A percentile compares a stretch with the other conserved stretches of the same genome.
phyloP scores from a whole-genome alignment of 2,888 invertebrate genomes.

The Ganaspis brasiliensis region DNA sequence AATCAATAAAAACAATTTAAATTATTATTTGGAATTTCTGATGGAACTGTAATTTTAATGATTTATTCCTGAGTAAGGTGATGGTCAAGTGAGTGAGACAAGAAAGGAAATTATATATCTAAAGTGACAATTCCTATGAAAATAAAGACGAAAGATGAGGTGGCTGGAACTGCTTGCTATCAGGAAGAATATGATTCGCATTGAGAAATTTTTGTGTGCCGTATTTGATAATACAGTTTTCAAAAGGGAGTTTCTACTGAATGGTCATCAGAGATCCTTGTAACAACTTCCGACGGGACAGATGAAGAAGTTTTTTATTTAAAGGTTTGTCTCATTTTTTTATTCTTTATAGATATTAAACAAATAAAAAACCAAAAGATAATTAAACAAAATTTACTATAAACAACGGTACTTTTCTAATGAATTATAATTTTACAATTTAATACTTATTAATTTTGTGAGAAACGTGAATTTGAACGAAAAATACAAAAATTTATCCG shows the following conservation, averaged over 20 bases:
- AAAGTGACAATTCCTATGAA: constrained; percentile 11
- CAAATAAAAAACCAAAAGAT: no score
- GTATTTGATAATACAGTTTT: not conserved
- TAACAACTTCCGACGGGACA: constrained; percentile 11
- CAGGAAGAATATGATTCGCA: constrained; percentile 33
- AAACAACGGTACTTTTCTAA: no score
- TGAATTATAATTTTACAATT: no score
- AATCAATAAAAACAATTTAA: no score
- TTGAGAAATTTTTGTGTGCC: constrained; percentile 16
- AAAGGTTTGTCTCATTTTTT: constrained; percentile 15
- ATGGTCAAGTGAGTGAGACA: not conserved
- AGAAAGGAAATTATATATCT: not conserved
- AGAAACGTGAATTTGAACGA: no score
- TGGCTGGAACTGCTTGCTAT: constrained; percentile 35
- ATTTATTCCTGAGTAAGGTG: not conserved
- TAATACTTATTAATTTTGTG: no score
- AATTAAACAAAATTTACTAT: not conserved
- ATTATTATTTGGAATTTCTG: no score
- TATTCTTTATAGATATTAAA: no score
- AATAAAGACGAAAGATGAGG: constrained; percentile 18
- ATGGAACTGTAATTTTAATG: no score
- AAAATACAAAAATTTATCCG: no score
- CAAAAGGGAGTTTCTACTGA: constrained; percentile 11
- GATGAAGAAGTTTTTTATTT: constrained; percentile 13
- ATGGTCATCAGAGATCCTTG: no score